Conservation (phyloP, 2,113 vertebrate species). For the Oreochromis spilurus region DNA sequence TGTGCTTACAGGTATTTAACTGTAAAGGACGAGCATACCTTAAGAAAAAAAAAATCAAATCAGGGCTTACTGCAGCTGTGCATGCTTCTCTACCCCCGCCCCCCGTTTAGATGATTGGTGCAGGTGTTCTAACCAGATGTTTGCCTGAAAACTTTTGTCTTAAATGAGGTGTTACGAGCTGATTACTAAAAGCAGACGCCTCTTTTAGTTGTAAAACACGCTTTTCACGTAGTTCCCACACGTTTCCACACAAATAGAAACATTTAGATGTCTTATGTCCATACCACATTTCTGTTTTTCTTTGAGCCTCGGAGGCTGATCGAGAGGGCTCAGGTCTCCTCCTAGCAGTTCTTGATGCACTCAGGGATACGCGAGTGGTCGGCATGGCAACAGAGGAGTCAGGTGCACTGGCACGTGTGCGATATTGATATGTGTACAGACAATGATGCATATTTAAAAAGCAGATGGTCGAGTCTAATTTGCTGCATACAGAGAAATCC, state of each 20-base stretch:
- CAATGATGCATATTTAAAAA: not conserved
- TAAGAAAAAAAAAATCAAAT: not conserved
- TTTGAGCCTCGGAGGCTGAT: not conserved
- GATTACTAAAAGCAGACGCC: not conserved
- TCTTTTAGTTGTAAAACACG: not conserved
- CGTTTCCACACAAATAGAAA: not conserved
- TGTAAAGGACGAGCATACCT: not conserved
- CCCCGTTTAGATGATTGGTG: not conserved
- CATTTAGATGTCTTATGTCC: not conserved
- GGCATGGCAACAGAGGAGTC: slow-evolving; percentile 63
- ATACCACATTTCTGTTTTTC: not conserved
- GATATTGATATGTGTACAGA: not conserved
- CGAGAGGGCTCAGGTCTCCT: not conserved
- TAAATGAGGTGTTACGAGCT: not conserved
- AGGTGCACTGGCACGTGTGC: slow-evolving; percentile 39
- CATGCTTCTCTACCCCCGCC: not conserved
- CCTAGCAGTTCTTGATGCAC: not conserved
- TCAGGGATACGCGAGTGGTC: slow-evolving; percentile 32
- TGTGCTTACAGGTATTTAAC: not conserved
- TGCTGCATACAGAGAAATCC: not conserved
- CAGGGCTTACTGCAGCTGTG: not conserved
- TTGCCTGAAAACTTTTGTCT: not conserved
- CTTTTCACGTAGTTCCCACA: not conserved
- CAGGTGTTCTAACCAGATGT: not conserved
- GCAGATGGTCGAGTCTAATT: not conserved